Evolutionary conservation across 2,888 invertebrate species (phyloP).

Genomic region (Pemphredon lugubris): DNA sequence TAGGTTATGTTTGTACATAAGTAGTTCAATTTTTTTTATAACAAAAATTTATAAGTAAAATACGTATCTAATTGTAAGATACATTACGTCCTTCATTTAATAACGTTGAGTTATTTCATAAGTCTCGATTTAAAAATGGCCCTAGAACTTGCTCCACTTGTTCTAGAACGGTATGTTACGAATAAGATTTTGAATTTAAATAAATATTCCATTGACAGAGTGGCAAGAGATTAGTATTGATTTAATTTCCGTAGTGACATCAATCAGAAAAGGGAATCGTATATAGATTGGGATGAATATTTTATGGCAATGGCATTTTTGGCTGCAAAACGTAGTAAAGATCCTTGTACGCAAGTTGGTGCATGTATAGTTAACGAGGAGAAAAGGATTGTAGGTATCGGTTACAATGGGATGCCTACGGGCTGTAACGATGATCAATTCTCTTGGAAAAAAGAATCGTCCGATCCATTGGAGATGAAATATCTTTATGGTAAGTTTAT

Average conservation of each 20-base stretch:
- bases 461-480: constrained; percentile 87
- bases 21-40: too few species aligned
- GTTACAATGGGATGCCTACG: constrained; percentile 98
- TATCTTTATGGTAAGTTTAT: constrained; percentile 89
- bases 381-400: constrained; percentile 94
- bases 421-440: constrained; percentile 94
- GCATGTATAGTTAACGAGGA: constrained; percentile 95
- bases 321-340: constrained; percentile 96
- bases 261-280: constrained; percentile 84
- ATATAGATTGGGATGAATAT: constrained; percentile 95
- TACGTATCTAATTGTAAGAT: too few species aligned
- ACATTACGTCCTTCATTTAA: background rate
- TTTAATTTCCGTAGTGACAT: constrained; percentile 22
- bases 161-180: background rate
- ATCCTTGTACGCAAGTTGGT: constrained; percentile 96
- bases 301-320: constrained; percentile 97
- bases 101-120: background rate
- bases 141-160: background rate
- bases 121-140: background rate
- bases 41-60: too few species aligned
- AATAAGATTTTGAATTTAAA: background rate
- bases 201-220: background rate
- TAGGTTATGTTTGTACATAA: too few species aligned
- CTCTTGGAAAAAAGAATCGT: constrained; percentile 91
- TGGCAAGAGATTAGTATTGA: background rate